A percentile compares a stretch with the other conserved stretches of the same genome.
These are phyloP conservation scores for Palythoa grandiflora DNA, from an alignment of 92 coral and sea anemone species.

Conservation along the genomic window DNA sequence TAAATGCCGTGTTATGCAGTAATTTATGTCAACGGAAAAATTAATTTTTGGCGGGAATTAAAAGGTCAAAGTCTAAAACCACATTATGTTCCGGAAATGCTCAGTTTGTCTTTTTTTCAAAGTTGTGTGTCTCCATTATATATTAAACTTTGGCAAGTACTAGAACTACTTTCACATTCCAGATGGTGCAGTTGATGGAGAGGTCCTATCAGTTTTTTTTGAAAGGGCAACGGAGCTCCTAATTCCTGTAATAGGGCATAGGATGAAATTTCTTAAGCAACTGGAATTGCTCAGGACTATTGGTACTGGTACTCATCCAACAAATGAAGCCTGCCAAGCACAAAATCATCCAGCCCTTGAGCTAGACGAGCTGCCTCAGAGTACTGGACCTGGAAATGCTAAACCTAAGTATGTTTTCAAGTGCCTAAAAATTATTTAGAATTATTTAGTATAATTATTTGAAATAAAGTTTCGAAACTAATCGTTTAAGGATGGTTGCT, in stretches of 20 bases:
- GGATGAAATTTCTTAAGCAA: slow-evolving; percentile 36
- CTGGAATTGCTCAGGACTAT: slow-evolving; percentile 17
- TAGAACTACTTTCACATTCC: not conserved
- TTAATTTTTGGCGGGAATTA: slow-evolving; percentile 27
- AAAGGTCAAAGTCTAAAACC: not conserved
- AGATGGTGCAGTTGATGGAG: slow-evolving; percentile 51
- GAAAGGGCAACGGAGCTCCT: slow-evolving; percentile 45
- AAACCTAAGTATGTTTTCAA: too few relatives aligned
- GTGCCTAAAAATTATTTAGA: too few relatives aligned
- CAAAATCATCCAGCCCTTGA: not conserved
- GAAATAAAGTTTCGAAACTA: too few relatives aligned
- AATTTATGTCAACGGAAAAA: slow-evolving; percentile 1
- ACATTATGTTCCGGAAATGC: slow-evolving; percentile 32
- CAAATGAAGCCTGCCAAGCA: not conserved
- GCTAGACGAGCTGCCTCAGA: not conserved
- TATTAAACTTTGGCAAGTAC: not conserved
- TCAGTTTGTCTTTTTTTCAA: not conserved
- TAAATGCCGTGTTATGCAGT: not conserved
- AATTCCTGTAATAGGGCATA: slow-evolving; percentile 36
- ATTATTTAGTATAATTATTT: too few relatives aligned
- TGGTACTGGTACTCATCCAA: not conserved
- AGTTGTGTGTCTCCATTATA: not conserved
- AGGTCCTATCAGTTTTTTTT: slow-evolving; percentile 20
- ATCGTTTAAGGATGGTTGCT: too few relatives aligned
- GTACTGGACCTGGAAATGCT: not conserved